Base-by-base conservation (phyloP, 2,888 invertebrate species). In the Sinotaia quadrata region DNA sequence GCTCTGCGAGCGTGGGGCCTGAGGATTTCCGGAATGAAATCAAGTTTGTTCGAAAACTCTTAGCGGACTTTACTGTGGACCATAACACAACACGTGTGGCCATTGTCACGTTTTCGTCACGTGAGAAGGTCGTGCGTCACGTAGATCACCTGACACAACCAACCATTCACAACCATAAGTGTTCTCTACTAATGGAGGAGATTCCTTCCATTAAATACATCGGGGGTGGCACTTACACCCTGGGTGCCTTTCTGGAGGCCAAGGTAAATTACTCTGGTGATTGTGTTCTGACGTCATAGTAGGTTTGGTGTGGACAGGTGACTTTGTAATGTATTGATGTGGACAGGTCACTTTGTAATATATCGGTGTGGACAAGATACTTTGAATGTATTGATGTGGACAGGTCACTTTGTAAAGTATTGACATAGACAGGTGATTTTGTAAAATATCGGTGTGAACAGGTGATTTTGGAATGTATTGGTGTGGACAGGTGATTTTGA, bases 181-280 rank as follows among this genome's bases (percentile, higher is more conserved):
- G 93, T 85, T 88, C 90, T 3, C 85, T 93, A 60, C 81, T 93
- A 58, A 91, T 91, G 73, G 90, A 91, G 61, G 91, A 92, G 78
- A 85, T 93, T 33, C 91, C 90, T 18, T 89, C 89, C 56, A 91
- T 93, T 54, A 89, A 86, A 59, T 93, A 92, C 80, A 89, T 89
- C 18, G 93, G 93, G 2, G 93, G 93, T 1, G 92, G 92, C 29
- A 93, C 93, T 1, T 92, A 91, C 81, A 93, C 93, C 0, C 87
- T 91, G 34, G 92, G 92, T n/a, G 93, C 93, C 2, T 89, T 93
- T 71, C 84, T 90, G 69, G 91, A 91, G 77, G 93, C 93, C 1
- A 89, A 91, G 87, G 92, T 92, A 82, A 84, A 75, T 3, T n/a
- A n/a, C n/a, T n/a, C n/a, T n/a, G n/a, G n/a, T n/a, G n/a, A n/a